Conservation (phyloP, 2,113 vertebrate species). For the Bambusicola thoracicus region DNA sequence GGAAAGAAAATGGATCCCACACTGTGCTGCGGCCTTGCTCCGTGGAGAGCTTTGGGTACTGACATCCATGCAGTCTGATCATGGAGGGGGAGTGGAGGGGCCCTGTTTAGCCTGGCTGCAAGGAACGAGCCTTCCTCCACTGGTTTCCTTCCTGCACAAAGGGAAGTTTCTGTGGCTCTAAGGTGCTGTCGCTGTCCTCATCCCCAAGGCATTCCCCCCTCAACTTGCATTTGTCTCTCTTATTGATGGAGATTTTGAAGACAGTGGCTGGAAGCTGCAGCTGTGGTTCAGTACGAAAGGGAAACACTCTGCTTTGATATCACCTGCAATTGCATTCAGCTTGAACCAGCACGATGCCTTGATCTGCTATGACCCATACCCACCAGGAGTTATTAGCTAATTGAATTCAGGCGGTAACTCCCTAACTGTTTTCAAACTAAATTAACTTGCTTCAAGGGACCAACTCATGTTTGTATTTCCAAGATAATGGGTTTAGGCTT, state of each 20-base stretch:
- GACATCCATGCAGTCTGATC: not conserved
- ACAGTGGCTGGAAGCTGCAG: not conserved
- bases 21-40: not conserved
- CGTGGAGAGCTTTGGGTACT: not conserved
- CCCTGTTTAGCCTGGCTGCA: not conserved
- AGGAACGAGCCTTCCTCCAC: not conserved
- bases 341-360: not conserved
- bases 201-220: not conserved
- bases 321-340: conserved; percentile 32
- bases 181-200: not conserved
- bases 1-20: not conserved
- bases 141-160: not conserved
- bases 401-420: conserved; percentile 68
- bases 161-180: not conserved
- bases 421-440: conserved; percentile 70
- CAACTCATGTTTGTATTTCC: conserved; percentile 70
- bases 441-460: conserved; percentile 71
- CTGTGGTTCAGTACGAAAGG: not conserved
- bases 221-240: not conserved
- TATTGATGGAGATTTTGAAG: not conserved
- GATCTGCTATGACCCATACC: conserved; percentile 54
- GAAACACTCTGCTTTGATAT: not conserved
- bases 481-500: conserved; percentile 73
- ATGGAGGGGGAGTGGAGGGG: not conserved
- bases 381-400: conserved; percentile 62